Conservation (phyloP, 2,797 vertebrate species). For the Scyliorhinus canicula region DNA sequence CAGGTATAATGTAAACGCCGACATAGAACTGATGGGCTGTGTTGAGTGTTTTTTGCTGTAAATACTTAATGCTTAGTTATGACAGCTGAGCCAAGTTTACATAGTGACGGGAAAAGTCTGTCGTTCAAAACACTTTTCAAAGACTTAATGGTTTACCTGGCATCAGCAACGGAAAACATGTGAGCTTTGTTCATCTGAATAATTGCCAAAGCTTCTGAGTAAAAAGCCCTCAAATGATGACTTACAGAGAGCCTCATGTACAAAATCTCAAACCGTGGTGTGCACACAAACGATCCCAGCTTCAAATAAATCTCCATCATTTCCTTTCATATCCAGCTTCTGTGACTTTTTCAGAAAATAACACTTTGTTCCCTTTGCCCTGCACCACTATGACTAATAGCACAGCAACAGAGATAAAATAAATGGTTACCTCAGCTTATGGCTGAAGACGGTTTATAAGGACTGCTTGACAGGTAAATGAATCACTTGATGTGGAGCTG, state of each 20-base stretch:
- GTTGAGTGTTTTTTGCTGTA: neutral
- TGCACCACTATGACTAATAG: neutral
- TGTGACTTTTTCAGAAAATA: neutral
- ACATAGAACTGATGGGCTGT: neutral
- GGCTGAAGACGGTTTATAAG: neutral
- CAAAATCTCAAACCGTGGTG: neutral
- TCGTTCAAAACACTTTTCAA: neutral
- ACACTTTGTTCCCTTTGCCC: neutral
- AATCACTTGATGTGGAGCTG: neutral
- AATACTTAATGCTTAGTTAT: neutral
- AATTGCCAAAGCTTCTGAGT: neutral
- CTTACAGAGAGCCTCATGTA: neutral
- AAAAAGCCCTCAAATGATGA: neutral
- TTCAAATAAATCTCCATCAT: neutral
- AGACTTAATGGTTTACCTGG: neutral
- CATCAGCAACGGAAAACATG: neutral
- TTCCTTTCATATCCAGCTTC: neutral
- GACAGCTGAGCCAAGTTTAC: neutral
- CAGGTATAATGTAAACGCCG: neutral
- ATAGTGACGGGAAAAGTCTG: neutral
- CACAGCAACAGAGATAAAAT: conserved; percentile 24
- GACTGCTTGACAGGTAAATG: neutral
- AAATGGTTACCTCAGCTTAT: neutral
- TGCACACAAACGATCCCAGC: neutral
- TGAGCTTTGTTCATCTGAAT: neutral